Evolutionary conservation across 2,888 invertebrate genomes (phyloP), one percentile per base, ranked within the genome.

Genomic region (Mantis religiosa): DNA sequence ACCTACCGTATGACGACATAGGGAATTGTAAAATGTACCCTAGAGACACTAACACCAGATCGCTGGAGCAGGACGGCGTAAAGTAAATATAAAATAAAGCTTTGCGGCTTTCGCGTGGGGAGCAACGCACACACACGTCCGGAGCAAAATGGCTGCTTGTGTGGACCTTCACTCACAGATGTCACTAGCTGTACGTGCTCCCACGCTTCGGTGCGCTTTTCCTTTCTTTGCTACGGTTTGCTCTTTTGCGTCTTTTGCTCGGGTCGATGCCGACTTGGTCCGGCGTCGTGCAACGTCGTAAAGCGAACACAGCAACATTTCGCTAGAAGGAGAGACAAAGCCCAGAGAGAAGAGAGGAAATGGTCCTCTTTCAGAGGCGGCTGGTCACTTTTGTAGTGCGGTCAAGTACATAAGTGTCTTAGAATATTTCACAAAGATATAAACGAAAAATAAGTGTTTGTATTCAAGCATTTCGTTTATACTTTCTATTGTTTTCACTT

Each of bases 111-210:
- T 71, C 54, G 54, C 54, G 54, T 71, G 54, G 54, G 54, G 54
- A 71, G 54, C 54, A 71, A 71, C 54, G 54, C 54, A 71, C 54
- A 71, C 54, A 71, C 54, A 71, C 54, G 54, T 71, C 54, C 54
- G 54, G 20, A 20, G 54, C 54, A 71, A 71, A 71, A 71, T 71
- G 54, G 54, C 54, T 71, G 54, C 54, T 71, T 71, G 54, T 71
- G 54, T 71, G 87, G 82, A 27, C 82, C 82, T 87, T 87, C 87
- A 87, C 82, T 82, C 87, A 87, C 87, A 87, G 87, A 87, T 87
- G 87, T 87, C 87, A 82, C 87, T 82, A 87, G 34, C 30, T 82
- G 87, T 87, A 82, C 86, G 81, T 86, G 86, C 86, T 28, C 81
- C 54, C 87, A 87, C 82, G 87, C 87, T 87, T 27, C 82, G 87